phyloP scores from a whole-genome alignment of 1,140 invertebrate species.

The Epicauta chinensis region DNA sequence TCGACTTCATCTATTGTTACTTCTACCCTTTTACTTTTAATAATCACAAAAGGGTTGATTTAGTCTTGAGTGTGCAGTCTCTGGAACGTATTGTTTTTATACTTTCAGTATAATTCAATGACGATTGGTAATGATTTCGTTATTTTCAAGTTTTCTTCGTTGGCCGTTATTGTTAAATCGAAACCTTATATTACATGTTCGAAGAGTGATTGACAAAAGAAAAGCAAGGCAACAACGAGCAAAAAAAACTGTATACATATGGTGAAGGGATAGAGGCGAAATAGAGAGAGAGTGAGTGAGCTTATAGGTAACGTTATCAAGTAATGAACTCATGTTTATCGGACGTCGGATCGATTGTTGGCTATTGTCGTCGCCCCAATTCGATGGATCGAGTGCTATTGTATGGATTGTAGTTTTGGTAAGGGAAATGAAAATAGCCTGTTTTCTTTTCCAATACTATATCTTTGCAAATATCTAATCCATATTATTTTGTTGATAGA shows the following conservation, averaged over 20 bases:
- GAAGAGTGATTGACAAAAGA: no score
- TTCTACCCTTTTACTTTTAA: neutral
- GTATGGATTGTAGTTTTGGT: slow-evolving; percentile 4
- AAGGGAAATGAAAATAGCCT: slow-evolving; percentile 25
- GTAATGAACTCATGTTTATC: slow-evolving; percentile 27
- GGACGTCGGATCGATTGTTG: slow-evolving; percentile 22
- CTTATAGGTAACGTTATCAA: slow-evolving; percentile 24
- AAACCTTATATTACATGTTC: no score
- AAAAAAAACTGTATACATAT: no score
- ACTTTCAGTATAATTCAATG: no score
- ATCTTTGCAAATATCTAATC: slow-evolving; percentile 21
- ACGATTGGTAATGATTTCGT: no score
- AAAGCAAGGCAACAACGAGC: no score
- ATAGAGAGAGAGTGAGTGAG: neutral
- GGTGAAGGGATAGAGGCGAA: no score
- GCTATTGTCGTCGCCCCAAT: slow-evolving; percentile 26
- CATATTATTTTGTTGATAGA: neutral
- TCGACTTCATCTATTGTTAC: slow-evolving; percentile 18
- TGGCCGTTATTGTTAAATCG: no score
- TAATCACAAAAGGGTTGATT: neutral
- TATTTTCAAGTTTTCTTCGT: no score
- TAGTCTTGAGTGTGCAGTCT: no score
- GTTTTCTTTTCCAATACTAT: slow-evolving; percentile 9
- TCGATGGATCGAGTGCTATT: slow-evolving; percentile 18
- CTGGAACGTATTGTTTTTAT: no score